A percentile compares a stretch with the other conserved stretches of the same genome.
These are phyloP conservation scores for Phataginus tetradactyla DNA, from an alignment of 2,797 vertebrate genomes.

Conservation along the genomic window DNA sequence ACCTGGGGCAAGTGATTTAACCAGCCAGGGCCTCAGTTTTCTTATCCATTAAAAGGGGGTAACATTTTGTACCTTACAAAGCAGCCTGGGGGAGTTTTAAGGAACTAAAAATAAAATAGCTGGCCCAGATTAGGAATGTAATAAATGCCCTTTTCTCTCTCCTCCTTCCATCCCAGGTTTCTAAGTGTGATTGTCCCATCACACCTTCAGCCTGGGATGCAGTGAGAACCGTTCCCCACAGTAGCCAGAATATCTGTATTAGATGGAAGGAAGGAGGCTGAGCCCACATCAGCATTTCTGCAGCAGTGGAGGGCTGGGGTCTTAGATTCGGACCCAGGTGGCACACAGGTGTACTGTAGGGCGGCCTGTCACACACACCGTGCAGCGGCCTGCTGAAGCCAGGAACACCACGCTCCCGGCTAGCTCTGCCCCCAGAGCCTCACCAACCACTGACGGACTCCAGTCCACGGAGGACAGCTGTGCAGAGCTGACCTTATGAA, in stretches of 20 bases:
- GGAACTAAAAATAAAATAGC: background rate
- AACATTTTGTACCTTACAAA: background rate
- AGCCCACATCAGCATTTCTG: background rate
- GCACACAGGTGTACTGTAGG: rapidly evolving
- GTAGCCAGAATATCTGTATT: background rate
- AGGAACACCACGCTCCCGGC: rapidly evolving
- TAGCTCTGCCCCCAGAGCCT: background rate
- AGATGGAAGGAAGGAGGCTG: rapidly evolving
- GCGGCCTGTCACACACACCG: background rate
- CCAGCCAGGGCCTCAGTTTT: background rate
- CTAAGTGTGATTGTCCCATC: background rate
- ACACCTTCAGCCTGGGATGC: background rate
- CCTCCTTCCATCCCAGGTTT: background rate
- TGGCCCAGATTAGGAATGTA: background rate
- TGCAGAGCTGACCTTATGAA: background rate
- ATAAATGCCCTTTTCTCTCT: background rate
- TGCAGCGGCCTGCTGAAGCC: background rate
- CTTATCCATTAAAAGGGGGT: background rate
- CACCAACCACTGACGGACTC: too few relatives aligned
- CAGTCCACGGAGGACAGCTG: background rate
- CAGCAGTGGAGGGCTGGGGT: background rate
- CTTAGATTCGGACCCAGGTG: background rate
- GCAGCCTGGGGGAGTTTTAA: background rate
- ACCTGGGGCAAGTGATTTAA: background rate
- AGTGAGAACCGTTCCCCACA: rapidly evolving